A percentile compares a stretch with the other conserved stretches of the same genome.
Evolutionary conservation across 2,113 vertebrate species (phyloP).

Genomic region (Hiodon tergisus): DNA sequence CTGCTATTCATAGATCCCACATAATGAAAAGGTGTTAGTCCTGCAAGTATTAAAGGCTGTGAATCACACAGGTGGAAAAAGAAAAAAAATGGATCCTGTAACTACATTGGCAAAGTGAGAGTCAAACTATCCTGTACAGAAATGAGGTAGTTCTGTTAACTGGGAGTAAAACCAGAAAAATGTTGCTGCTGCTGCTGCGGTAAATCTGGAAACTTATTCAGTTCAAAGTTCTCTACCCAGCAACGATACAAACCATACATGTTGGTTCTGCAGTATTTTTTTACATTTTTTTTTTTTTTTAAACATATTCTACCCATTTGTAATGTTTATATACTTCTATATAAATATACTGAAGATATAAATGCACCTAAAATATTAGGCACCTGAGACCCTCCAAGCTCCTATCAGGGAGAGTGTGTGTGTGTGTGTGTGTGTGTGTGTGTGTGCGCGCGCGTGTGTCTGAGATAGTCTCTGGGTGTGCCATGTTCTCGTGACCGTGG

Average conservation of each 20-base stretch:
- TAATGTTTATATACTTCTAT: slow-evolving; percentile 43
- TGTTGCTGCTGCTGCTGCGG: slow-evolving; percentile 14
- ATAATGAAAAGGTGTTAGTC: slow-evolving; percentile 39
- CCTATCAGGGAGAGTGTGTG: slow-evolving; percentile 44
- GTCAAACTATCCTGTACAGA: slow-evolving; percentile 49
- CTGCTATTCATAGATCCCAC: slow-evolving; percentile 15
- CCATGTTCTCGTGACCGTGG: neutral
- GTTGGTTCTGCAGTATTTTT: slow-evolving; percentile 29
- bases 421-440: slow-evolving; percentile 18
- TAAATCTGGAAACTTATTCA: slow-evolving; percentile 36
- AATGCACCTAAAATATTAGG: slow-evolving; percentile 56
- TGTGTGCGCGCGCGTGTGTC: slow-evolving; percentile 30
- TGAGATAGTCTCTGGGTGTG: slow-evolving; percentile 14
- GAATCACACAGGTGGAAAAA: slow-evolving; percentile 35
- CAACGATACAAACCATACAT: slow-evolving; percentile 23
- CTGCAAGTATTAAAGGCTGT: slow-evolving; percentile 35
- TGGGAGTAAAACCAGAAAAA: slow-evolving; percentile 43
- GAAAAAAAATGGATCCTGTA: slow-evolving; percentile 41
- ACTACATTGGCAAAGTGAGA: slow-evolving; percentile 39
- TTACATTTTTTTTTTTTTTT: slow-evolving; percentile 20
- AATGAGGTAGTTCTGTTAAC: slow-evolving; percentile 69
- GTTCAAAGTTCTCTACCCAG: slow-evolving; percentile 21
- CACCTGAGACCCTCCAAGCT: slow-evolving; percentile 56
- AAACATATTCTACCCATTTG: slow-evolving; percentile 34
- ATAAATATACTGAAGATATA: slow-evolving; percentile 52